phyloP scores from a whole-genome alignment of 2,888 invertebrate genomes.

The Cheilosia impressa region DNA sequence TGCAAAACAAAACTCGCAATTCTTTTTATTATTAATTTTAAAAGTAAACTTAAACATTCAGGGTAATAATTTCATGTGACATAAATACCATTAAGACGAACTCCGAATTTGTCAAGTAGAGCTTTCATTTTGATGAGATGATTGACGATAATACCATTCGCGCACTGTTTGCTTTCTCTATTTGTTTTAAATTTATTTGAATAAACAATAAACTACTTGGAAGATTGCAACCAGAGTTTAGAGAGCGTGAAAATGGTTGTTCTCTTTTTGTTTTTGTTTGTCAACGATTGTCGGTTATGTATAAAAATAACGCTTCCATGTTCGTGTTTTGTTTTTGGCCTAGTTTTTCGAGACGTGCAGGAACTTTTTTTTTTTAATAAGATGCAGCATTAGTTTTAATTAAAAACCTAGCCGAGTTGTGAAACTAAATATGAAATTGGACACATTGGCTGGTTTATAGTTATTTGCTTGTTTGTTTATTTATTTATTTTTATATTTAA shows the following conservation, averaged over 20 bases:
- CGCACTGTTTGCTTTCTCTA: background rate
- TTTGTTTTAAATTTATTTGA: background rate
- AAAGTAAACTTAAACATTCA: too few species aligned
- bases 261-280: constrained; percentile 18
- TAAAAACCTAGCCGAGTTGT: constrained; percentile 23
- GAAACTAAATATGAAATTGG: constrained; percentile 19
- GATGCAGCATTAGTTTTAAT: constrained; percentile 3
- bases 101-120: too few species aligned
- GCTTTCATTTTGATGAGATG: too few species aligned
- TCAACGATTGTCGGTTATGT: constrained; percentile 5
- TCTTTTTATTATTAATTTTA: too few species aligned
- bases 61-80: too few species aligned
- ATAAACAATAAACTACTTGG: background rate
- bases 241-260: constrained; percentile 47
- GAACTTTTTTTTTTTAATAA: constrained; percentile 11
- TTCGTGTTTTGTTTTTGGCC: constrained; percentile 15
- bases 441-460: constrained; percentile 30
- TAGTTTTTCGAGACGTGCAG: background rate
- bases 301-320: background rate
- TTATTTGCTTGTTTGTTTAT: background rate
- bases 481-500: background rate
- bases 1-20: too few species aligned
- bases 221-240: constrained; percentile 56
- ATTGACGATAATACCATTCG: background rate
- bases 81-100: too few species aligned